Evolutionary conservation across 2,888 invertebrate genomes (phyloP), one percentile per base, ranked within the genome.

Genomic region (Zygothrica quintamaculata): DNA sequence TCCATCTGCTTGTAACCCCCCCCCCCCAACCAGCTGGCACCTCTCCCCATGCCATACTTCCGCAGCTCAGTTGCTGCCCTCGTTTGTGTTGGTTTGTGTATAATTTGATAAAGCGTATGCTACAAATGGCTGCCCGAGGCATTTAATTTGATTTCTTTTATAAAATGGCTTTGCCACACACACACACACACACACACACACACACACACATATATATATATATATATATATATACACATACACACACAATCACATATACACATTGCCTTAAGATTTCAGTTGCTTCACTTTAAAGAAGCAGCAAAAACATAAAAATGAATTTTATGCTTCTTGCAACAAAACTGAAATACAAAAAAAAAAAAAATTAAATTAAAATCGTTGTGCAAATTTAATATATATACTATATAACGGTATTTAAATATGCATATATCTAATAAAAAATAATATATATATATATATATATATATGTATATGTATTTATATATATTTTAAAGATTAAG

Each of bases 81-180:
- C 25, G 46, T 33, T 18, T 12, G 6, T 43, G 47, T 25, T 43
- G 33, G 36, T 46, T 55, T 26, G 59, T 31, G 42, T 69, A 75
- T 77, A 78, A 78, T 75, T 76, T 59, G 56, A 79, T 74, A 77
- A 60, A 56, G 57, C 80, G 71, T 67, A 67, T 74, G 74, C 68
- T 71, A 51, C 48, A 66, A 72, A 69, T 66, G 65, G 57, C 67
- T 55, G 64, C 74, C 56, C 64, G 57, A 25, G 69, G 65, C 64
- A 74, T 57, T 72, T 80, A 77, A 77, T 71, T 72, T 73, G 69
- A 78, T 75, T 80, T 77, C 69, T 72, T 77, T 61, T 53, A 46
- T 50, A 44, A 74, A 80, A 62, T 77, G 64, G 57, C 61, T 42
- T 51, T 58, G 67, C 39, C 39, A 42, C 39, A 47, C 46, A 56